Evolutionary conservation across 2,888 invertebrate species (phyloP).

Genomic region (Eupeodes luniger): DNA sequence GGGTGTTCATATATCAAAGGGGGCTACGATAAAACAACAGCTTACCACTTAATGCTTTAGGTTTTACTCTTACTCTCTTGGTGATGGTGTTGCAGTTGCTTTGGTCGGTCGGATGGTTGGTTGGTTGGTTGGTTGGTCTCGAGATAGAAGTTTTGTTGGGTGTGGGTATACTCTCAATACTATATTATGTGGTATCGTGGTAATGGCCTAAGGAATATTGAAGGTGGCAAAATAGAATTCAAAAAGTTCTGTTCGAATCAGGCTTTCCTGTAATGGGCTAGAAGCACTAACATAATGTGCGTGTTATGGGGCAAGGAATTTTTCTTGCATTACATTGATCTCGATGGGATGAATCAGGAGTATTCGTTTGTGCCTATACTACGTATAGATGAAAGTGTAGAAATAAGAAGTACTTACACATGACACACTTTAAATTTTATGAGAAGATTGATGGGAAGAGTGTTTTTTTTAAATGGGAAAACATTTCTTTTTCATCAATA

Average conservation of each 20-base stretch:
- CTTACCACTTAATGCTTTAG: constrained; percentile 73
- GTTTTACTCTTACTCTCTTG: constrained; percentile 18
- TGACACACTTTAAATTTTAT: constrained; percentile 8
- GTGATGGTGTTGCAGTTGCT: constrained; percentile 2
- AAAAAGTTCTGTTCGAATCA: constrained; percentile 63
- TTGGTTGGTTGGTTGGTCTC: not conserved
- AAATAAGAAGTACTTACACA: not conserved
- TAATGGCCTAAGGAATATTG: constrained; percentile 31
- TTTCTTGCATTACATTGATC: constrained; percentile 16
- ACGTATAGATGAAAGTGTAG: not conserved
- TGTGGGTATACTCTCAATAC: constrained; percentile 28
- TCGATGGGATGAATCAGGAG: constrained; percentile 2
- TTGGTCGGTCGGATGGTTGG: not conserved
- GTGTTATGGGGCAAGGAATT: not conserved
- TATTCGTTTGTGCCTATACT: not conserved
- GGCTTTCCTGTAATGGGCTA: constrained; percentile 51
- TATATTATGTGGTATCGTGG: constrained; percentile 60
- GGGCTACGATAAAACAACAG: constrained; percentile 74
- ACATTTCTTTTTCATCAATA: too few relatives aligned
- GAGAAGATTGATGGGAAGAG: constrained; percentile 1
- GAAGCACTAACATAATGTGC: not conserved
- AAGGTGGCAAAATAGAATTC: constrained; percentile 59
- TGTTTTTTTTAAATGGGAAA: not conserved
- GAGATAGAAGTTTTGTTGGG: not conserved
- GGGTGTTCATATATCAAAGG: constrained; percentile 75